Conservation (phyloP, 2,113 vertebrate species). For the Suricata suricatta region DNA sequence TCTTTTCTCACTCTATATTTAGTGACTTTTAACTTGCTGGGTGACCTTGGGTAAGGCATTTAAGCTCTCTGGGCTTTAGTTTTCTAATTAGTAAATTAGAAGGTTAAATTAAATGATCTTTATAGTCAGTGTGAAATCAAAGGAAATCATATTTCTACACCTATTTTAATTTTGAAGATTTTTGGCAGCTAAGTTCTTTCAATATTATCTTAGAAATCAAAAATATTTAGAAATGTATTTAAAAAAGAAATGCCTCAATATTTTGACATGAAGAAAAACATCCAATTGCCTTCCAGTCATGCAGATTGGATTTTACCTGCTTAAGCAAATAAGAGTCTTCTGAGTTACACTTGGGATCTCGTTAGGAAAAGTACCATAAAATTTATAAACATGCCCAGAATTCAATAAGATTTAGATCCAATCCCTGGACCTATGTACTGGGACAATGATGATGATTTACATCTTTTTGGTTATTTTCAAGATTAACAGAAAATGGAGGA, state of each 20-base stretch:
- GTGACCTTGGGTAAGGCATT: not conserved
- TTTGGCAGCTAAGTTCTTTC: not conserved
- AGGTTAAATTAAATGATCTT: not conserved
- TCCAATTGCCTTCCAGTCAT: not conserved
- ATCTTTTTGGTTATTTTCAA: not conserved
- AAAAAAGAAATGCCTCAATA: not conserved
- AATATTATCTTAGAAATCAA: not conserved
- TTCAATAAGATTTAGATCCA: not conserved
- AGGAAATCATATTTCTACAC: not conserved
- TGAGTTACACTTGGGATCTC: conserved; percentile 25
- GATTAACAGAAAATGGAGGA: conserved; percentile 24
- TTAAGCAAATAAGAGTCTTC: not conserved
- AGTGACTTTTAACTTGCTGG: not conserved
- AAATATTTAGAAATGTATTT: not conserved
- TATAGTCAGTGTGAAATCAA: not conserved
- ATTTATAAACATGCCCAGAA: not conserved
- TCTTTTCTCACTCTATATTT: conserved; percentile 22
- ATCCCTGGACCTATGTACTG: rapidly evolving
- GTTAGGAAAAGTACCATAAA: not conserved
- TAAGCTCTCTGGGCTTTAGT: not conserved
- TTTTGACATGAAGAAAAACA: not conserved
- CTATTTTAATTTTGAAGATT: not conserved
- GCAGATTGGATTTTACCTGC: not conserved
- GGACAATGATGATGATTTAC: not conserved
- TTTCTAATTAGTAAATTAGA: not conserved